Percentiles rank a stretch among this genome's conserved stretches.
Conservation (phyloP, 2,113 vertebrate genomes). For the Beaufortia kweichowensis region DNA sequence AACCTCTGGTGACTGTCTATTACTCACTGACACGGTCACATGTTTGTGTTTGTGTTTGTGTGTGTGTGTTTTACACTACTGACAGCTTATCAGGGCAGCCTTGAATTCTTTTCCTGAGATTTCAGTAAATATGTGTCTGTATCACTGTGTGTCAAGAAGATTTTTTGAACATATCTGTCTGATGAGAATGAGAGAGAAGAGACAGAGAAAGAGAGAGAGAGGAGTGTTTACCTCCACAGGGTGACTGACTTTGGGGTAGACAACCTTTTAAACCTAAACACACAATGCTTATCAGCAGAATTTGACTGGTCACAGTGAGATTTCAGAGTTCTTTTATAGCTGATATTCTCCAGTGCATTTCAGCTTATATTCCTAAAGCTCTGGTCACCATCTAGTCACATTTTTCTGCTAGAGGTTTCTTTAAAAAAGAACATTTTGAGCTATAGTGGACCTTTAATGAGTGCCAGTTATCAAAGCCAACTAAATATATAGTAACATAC, state of each 20-base stretch:
- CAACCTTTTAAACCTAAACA: conserved; percentile 12
- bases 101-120: background rate
- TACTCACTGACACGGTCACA: no score
- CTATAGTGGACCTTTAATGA: no score
- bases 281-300: conserved; percentile 16
- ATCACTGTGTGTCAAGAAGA: background rate
- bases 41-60: no score
- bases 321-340: background rate
- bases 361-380: background rate
- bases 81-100: background rate
- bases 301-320: background rate
- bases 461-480: no score
- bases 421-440: no score
- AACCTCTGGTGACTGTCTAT: no score
- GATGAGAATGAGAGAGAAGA: background rate
- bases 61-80: background rate
- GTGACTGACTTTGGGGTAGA: conserved; percentile 35
- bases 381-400: background rate
- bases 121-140: background rate
- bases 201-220: background rate
- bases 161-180: background rate
- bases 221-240: conserved; percentile 9
- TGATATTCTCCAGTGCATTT: background rate
- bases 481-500: no score
- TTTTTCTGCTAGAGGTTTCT: background rate